Evolutionary conservation across 2,797 vertebrate species (phyloP).

Genomic region (Rhodeus uyekii): DNA sequence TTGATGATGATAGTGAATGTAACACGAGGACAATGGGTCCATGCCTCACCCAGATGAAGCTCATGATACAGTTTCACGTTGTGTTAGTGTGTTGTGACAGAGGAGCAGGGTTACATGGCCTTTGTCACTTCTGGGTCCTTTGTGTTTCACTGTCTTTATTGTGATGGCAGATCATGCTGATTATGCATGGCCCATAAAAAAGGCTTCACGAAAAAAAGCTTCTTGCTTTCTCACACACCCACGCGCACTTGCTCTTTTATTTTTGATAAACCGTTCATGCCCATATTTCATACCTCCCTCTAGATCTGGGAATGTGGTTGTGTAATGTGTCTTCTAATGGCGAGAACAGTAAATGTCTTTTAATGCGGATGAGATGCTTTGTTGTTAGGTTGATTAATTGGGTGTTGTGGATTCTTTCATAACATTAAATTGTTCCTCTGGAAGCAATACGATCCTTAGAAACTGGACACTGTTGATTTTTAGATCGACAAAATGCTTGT

Average conservation of each 20-base stretch:
- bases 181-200: constrained; percentile 30
- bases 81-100: constrained; percentile 28
- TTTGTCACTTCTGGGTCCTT: constrained; percentile 35
- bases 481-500: neutral
- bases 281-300: neutral
- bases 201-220: neutral
- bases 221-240: constrained; percentile 10
- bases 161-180: constrained; percentile 38
- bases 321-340: neutral
- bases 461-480: neutral
- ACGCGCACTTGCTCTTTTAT: neutral
- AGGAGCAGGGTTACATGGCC: constrained; percentile 32
- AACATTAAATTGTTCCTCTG: neutral
- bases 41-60: constrained; percentile 35
- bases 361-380: neutral
- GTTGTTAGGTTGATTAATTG: constrained; percentile 5
- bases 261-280: neutral
- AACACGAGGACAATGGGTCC: constrained; percentile 27
- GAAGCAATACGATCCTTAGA: neutral
- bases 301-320: neutral
- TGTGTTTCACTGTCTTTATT: constrained; percentile 32
- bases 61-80: constrained; percentile 35
- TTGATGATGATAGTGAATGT: constrained; percentile 18
- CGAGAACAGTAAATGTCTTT: neutral
- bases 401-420: neutral